Evolutionary conservation across 2,888 invertebrate genomes (phyloP), one percentile per base, ranked within the genome.

Genomic region (Lasioglossum oenotherae): DNA sequence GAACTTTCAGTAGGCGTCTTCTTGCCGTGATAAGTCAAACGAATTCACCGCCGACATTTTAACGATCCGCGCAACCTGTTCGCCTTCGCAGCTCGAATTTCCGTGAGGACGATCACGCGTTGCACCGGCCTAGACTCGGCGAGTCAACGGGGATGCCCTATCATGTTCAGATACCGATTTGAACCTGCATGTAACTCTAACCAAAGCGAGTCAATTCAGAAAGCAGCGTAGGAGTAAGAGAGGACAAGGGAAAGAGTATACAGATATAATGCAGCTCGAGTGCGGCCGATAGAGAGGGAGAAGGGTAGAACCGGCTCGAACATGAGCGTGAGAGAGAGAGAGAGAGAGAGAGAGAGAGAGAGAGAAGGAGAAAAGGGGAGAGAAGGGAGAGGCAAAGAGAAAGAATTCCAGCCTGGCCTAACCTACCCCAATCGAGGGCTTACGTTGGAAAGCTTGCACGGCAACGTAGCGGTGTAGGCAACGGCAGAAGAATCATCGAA

Each of bases 341-440:
- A 16, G 73, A 74, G 76, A 49, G 81, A 49, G 81, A 69, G 78
- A 77, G 67, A 16, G 69, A 67, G 46, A 27, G 64, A 67, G 73
- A 81, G 76, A 41, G 71, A 16, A 74, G 27, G 72, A 53, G 53
- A 60, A 72, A 74, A 76, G 49, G 41, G 77, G n/a, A 49, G 75
- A 73, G 53, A 49, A 69, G 71, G 49, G 79, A 71, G 74, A 80
- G 78, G 75, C 53, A 80, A 80, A 83, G 86, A 81, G 88, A 90
- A 88, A 85, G 87, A 86, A 90, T 84, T 88, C 81, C 73, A 86
- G 87, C 90, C 89, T 89, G 91, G 91, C 93, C 92, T 93, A 93
- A 93, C 93, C 93, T 94, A 93, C 92, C 93, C 92, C 94, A 94
- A 94, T 93, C 93, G 92, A 92, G 93, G 92, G 93, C 90, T 93